A percentile compares a stretch with the other conserved stretches of the same genome.
Evolutionary conservation across 2,797 vertebrate species (phyloP).

Genomic region (Poecilia velifera): DNA sequence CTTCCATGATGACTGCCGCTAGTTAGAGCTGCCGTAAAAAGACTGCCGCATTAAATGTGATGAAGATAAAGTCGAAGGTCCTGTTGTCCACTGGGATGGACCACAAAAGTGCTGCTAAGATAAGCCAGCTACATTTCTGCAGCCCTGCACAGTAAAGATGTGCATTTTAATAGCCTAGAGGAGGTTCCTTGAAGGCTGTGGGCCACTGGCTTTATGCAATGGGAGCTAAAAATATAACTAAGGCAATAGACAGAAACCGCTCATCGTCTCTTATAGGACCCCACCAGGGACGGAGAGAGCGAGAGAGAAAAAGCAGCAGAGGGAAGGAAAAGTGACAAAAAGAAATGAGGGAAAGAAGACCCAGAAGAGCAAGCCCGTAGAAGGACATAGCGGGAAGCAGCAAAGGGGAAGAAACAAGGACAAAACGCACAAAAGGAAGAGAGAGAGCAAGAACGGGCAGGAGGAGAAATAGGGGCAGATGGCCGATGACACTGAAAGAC

Average conservation of each 20-base stretch:
- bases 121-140: conserved; percentile 26
- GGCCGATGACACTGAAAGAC: conserved; percentile 42
- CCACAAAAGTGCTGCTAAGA: conserved; percentile 12
- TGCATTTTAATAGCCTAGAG: conserved; percentile 41
- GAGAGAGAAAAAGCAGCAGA: conserved; percentile 8
- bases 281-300: conserved; percentile 62
- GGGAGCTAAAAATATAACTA: conserved; percentile 78
- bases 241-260: conserved; percentile 72
- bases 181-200: conserved; percentile 66
- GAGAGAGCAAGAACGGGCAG: conserved; percentile 17
- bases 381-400: conserved; percentile 65
- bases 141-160: conserved; percentile 38
- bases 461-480: conserved; percentile 21
- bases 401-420: conserved; percentile 55
- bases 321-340: conserved; percentile 1
- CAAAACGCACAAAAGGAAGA: conserved; percentile 51
- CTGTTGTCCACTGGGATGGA: conserved; percentile 23
- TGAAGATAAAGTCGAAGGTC: conserved; percentile 36
- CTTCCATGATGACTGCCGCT: conserved; percentile 43
- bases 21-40: conserved; percentile 34
- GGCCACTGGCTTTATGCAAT: conserved; percentile 61
- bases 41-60: conserved; percentile 39
- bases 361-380: conserved; percentile 65
- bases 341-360: conserved; percentile 37
- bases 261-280: conserved; percentile 75